A percentile compares a stretch with the other conserved stretches of the same genome.
Evolutionary conservation across 2,888 invertebrate species (phyloP).

Genomic region (Ectropis crepuscularia): DNA sequence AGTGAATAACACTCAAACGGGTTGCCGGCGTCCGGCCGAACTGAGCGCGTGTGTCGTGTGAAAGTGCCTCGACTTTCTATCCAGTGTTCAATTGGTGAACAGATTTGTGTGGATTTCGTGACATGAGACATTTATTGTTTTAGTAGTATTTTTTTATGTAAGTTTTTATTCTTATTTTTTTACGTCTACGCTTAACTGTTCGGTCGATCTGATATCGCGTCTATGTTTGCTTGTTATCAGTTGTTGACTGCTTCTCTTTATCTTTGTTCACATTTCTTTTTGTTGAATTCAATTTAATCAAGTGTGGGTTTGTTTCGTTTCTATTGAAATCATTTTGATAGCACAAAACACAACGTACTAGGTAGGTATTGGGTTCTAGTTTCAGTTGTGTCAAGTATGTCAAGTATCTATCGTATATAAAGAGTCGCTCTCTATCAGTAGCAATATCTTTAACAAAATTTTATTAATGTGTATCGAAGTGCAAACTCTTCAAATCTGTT

Average conservation of each 20-base stretch:
- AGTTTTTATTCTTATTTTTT: conserved; percentile 9
- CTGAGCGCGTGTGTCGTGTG: conserved; percentile 48
- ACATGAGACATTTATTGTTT: conserved; percentile 22
- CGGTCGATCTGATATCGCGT: conserved; percentile 3
- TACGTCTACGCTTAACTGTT: not conserved
- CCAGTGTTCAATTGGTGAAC: conserved; percentile 21
- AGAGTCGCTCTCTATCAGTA: too few relatives aligned
- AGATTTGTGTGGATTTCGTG: conserved; percentile 19
- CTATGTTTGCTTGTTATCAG: conserved; percentile 2
- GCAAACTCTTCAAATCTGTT: too few relatives aligned
- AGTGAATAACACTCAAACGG: conserved; percentile 47
- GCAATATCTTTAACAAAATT: too few relatives aligned
- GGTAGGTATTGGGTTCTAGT: too few relatives aligned
- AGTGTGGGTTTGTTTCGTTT: not conserved
- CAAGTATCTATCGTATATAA: too few relatives aligned
- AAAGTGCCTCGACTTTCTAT: conserved; percentile 69
- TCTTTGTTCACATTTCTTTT: conserved; percentile 1
- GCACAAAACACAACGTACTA: too few relatives aligned
- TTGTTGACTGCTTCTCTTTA: conserved; percentile 14
- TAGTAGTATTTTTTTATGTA: conserved; percentile 23
- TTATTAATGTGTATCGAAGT: too few relatives aligned
- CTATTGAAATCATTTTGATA: not conserved
- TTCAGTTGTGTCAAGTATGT: too few relatives aligned
- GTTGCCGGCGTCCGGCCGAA: conserved; percentile 33
- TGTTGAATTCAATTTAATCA: conserved; percentile 1